Percentiles rank a stretch among this genome's conserved stretches.
Conservation (phyloP, 2,113 vertebrate genomes). For the Toxotes jaculatrix region DNA sequence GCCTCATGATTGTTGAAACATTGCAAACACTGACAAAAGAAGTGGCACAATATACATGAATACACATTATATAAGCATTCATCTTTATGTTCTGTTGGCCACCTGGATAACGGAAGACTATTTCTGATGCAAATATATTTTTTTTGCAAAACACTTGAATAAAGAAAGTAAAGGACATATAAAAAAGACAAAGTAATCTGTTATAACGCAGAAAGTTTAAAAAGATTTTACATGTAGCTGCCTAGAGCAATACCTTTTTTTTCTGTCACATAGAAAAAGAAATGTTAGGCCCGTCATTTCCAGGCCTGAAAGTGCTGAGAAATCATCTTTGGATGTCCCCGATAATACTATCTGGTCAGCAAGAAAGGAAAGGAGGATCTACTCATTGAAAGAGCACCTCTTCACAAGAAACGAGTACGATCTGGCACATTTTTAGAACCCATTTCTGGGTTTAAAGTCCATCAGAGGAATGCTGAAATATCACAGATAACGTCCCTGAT, state of each 20-base stretch:
- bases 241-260: slow-evolving; percentile 76
- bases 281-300: slow-evolving; percentile 73
- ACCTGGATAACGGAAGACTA: slow-evolving; percentile 69
- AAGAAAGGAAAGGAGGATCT: slow-evolving; percentile 58
- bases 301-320: slow-evolving; percentile 86
- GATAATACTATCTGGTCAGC: slow-evolving; percentile 73
- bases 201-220: slow-evolving; percentile 74
- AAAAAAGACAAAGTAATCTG: slow-evolving; percentile 69
- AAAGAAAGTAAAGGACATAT: slow-evolving; percentile 64
- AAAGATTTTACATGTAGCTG: slow-evolving; percentile 80
- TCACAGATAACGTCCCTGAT: slow-evolving; percentile 30
- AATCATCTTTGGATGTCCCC: slow-evolving; percentile 86
- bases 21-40: slow-evolving; percentile 56
- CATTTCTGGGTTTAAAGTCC: slow-evolving; percentile 47
- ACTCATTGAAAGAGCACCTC: slow-evolving; percentile 61
- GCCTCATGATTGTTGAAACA: slow-evolving; percentile 38
- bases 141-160: slow-evolving; percentile 54
- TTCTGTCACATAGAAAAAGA: slow-evolving; percentile 75
- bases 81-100: slow-evolving; percentile 53
- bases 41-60: slow-evolving; percentile 60
- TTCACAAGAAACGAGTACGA: slow-evolving; percentile 64
- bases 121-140: slow-evolving; percentile 54
- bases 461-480: slow-evolving; percentile 4
- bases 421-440: slow-evolving; percentile 69
- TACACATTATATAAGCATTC: slow-evolving; percentile 63